These are phyloP conservation scores for Aporrectodea caliginosa DNA, from an alignment of 1,140 invertebrate species.

Conservation along the genomic window DNA sequence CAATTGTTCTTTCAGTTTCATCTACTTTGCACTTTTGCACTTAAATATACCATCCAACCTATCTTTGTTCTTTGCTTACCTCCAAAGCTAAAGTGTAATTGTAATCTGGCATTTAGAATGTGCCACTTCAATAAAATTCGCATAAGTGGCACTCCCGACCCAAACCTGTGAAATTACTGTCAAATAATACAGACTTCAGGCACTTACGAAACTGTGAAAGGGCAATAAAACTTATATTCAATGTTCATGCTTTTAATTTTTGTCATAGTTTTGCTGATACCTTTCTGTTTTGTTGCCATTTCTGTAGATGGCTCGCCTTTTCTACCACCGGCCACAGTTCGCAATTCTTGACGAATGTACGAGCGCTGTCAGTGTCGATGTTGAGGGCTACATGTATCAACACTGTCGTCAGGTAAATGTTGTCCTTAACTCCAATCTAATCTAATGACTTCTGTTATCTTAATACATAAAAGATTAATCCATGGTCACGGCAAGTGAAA, in stretches of 20 bases:
- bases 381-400: conserved; percentile 94
- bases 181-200: background rate
- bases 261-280: background rate
- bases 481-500: too few species aligned
- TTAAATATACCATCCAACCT: background rate
- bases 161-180: background rate
- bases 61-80: too few species aligned
- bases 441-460: too few species aligned
- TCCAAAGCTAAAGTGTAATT: background rate
- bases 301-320: conserved; percentile 84
- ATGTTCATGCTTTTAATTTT: background rate
- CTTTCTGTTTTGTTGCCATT: background rate
- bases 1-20: background rate
- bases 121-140: background rate
- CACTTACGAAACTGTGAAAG: background rate
- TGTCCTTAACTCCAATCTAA: conserved; percentile 8
- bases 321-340: conserved; percentile 96
- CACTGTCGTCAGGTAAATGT: conserved; percentile 67
- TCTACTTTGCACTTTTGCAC: background rate
- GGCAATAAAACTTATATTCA: too few species aligned
- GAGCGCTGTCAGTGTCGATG: conserved; percentile 93
- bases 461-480: too few species aligned
- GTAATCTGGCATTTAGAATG: background rate
- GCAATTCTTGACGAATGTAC: conserved; percentile 98
- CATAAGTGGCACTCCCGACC: background rate